Percentiles rank a stretch among this genome's conserved stretches.
Conservation (phyloP, 2,113 vertebrate species). For the Paramormyrops kingsleyae region DNA sequence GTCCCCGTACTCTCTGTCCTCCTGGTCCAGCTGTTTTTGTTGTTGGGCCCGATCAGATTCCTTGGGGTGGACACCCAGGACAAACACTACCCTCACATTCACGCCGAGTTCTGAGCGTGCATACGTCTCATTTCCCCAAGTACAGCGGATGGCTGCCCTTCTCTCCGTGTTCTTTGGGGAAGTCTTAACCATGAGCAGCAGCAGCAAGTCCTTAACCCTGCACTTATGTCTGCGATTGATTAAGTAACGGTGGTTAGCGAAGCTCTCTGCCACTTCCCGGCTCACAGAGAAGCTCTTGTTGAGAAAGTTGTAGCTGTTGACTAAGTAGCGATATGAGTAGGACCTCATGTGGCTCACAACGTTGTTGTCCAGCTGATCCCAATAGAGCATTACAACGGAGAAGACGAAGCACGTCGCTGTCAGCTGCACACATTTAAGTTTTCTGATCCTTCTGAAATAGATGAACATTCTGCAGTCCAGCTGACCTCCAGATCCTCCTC, state of each 20-base stretch:
- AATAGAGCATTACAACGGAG: slow-evolving; percentile 74
- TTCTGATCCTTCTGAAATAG: slow-evolving; percentile 67
- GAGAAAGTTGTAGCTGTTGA: slow-evolving; percentile 74
- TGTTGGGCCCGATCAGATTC: slow-evolving; percentile 26
- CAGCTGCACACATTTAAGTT: slow-evolving; percentile 70
- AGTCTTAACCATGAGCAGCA: slow-evolving; percentile 83
- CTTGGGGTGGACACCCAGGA: slow-evolving; percentile 59
- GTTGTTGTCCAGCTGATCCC: slow-evolving; percentile 65
- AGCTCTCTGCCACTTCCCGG: slow-evolving; percentile 52
- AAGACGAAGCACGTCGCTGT: slow-evolving; percentile 73
- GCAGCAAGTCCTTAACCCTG: slow-evolving; percentile 65
- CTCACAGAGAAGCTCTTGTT: slow-evolving; percentile 72
- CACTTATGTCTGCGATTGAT: slow-evolving; percentile 82
- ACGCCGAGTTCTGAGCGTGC: slow-evolving; percentile 61
- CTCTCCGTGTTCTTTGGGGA: slow-evolving; percentile 72
- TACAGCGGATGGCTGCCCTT: slow-evolving; percentile 75
- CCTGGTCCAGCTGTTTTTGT: slow-evolving; percentile 60
- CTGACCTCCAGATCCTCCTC: slow-evolving; percentile 25
- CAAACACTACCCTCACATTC: slow-evolving; percentile 83
- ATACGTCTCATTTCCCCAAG: slow-evolving; percentile 86
- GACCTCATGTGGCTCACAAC: slow-evolving; percentile 76
- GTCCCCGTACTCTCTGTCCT: slow-evolving; percentile 68
- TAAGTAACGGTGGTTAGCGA: slow-evolving; percentile 67
- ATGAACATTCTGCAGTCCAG: slow-evolving; percentile 67
- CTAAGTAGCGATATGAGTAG: slow-evolving; percentile 79